These are phyloP conservation scores for Peucedramus taeniatus DNA, from an alignment of 2,113 vertebrate species.

Conservation along the genomic window DNA sequence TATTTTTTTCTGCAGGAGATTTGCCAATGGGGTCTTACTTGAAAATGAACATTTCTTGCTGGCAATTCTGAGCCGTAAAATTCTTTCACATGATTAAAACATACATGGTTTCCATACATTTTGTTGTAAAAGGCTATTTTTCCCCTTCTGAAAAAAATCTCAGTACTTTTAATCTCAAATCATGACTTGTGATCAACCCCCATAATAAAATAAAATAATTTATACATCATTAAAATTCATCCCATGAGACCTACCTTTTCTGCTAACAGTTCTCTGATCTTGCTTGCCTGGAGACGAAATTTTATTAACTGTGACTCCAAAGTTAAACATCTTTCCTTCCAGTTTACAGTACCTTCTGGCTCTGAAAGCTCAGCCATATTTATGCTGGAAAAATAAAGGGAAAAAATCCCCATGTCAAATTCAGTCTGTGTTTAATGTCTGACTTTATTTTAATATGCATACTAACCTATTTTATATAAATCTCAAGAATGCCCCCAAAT, in stretches of 20 bases:
- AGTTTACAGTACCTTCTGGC: constrained; percentile 80
- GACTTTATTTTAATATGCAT: background rate
- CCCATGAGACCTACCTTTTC: constrained; percentile 84
- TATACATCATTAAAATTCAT: background rate
- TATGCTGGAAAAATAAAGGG: constrained; percentile 51
- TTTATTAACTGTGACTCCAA: constrained; percentile 93
- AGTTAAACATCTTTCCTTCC: constrained; percentile 92
- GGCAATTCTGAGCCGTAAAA: background rate
- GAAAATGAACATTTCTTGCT: background rate
- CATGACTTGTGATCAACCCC: background rate
- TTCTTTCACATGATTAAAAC: background rate
- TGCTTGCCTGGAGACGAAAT: constrained; percentile 93
- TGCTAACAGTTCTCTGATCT: constrained; percentile 91
- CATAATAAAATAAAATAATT: background rate
- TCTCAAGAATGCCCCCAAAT: background rate
- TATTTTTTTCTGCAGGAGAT: background rate
- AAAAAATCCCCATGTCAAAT: background rate
- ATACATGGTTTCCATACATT: background rate
- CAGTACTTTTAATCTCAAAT: background rate
- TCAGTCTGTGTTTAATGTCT: background rate
- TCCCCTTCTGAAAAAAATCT: background rate
- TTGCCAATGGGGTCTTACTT: background rate
- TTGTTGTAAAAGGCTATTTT: background rate
- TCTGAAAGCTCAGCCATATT: constrained; percentile 87
- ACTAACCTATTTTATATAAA: background rate